Percentiles rank a stretch among this genome's conserved stretches.
These are phyloP conservation scores for Paelopatides confundens DNA, from an alignment of 53 echinoderm and acorn worm genomes.

Conservation along the genomic window DNA sequence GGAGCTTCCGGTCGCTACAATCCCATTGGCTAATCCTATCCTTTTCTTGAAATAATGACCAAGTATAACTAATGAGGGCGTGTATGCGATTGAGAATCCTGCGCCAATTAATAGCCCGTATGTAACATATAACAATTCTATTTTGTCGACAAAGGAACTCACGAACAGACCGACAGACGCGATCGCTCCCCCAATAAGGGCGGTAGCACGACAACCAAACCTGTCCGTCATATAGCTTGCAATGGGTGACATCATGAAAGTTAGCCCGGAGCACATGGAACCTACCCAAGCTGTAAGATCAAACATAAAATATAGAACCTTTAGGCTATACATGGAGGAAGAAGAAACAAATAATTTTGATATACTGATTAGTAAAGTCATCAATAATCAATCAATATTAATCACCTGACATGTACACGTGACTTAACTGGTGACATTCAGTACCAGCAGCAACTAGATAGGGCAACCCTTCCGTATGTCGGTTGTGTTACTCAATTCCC, in stretches of 20 bases:
- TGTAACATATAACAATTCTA: slow-evolving; percentile 86
- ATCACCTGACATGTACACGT: no score
- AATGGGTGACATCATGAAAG: slow-evolving; percentile 88
- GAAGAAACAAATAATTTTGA: no score
- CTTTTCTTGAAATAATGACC: slow-evolving; percentile 91
- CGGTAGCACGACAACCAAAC: slow-evolving; percentile 81
- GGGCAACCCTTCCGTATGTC: no score
- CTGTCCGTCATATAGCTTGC: slow-evolving; percentile 88
- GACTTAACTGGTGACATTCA: no score
- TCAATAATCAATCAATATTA: no score
- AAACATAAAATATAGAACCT: background rate
- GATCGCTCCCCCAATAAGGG: slow-evolving; percentile 74
- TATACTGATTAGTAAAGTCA: no score
- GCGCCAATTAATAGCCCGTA: slow-evolving; percentile 79
- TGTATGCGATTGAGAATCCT: slow-evolving; percentile 89
- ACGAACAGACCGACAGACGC: slow-evolving; percentile 76
- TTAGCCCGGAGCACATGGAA: slow-evolving; percentile 82
- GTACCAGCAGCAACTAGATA: no score
- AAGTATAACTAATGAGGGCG: slow-evolving; percentile 89
- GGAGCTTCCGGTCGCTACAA: slow-evolving; percentile 91
- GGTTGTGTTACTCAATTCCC: no score
- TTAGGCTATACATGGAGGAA: background rate
- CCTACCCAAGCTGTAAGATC: slow-evolving; percentile 81
- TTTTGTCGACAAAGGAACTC: slow-evolving; percentile 81
- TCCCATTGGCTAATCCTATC: slow-evolving; percentile 89